A percentile compares a stretch with the other conserved stretches of the same genome.
phyloP scores from a whole-genome alignment of 2,797 vertebrate species.

The Paguma larvata region DNA sequence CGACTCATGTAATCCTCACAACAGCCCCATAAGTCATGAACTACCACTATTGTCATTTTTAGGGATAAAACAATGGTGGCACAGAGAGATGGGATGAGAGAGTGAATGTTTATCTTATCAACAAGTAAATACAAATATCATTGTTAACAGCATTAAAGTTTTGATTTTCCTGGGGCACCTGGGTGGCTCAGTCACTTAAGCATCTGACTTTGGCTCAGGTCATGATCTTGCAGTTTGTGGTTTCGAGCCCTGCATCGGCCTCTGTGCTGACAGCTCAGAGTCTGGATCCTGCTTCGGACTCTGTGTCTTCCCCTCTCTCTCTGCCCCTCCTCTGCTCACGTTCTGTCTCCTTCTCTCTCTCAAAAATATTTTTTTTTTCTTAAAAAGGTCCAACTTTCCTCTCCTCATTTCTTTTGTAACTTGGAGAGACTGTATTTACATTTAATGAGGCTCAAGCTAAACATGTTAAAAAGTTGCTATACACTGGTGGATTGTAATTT shows the following conservation, averaged over 20 bases:
- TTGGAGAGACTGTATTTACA: neutral
- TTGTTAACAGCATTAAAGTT: neutral
- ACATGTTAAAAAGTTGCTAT: neutral
- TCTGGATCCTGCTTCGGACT: too few relatives aligned
- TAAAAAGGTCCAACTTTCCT: neutral
- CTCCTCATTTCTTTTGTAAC: neutral
- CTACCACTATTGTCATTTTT: constrained; percentile 37
- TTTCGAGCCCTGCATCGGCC: too few relatives aligned
- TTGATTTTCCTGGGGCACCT: neutral
- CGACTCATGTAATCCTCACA: neutral
- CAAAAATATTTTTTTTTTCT: too few relatives aligned
- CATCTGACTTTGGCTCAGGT: too few relatives aligned
- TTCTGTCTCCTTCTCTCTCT: too few relatives aligned
- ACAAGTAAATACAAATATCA: neutral
- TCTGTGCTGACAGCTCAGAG: too few relatives aligned
- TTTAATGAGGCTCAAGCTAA: neutral
- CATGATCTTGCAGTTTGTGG: too few relatives aligned
- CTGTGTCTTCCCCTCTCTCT: too few relatives aligned
- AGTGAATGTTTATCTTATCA: neutral
- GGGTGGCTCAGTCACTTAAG: too few relatives aligned
- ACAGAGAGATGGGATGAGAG: neutral
- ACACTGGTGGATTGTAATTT: neutral
- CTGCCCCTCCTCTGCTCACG: too few relatives aligned
- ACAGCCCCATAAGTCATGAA: neutral
- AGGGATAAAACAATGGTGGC: neutral